Base-by-base conservation (phyloP, 2,797 vertebrate genomes). In the Geotrypetes seraphini region DNA sequence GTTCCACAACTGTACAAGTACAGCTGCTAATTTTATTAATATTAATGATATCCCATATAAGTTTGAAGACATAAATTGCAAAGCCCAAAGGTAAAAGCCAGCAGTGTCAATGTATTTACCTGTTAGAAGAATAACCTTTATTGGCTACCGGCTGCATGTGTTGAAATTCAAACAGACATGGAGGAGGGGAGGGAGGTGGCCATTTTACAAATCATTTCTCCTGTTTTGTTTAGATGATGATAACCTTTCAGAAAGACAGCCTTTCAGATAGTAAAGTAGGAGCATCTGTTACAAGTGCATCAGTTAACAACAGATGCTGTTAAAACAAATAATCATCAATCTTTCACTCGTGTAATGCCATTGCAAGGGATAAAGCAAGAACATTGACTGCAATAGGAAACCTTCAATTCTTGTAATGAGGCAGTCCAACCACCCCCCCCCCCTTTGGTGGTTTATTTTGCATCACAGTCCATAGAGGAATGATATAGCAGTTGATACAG, bases 301-400 rank as follows among this genome's bases (percentile, higher is more conserved):
- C 8, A 16, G 33, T 55, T 41, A 65, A 35, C 42, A 72, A 39
- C 65, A 79, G 71, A 61, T 75, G 69, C 40, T 74, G 19, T 37
- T 34, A 20, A 26, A 60, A 38, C 61, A 73, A 70, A 72, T 45
- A 66, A 39, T 50, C 28, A 70, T 75, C 53, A 55, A 49, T 73
- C 58, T 72, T 52, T 25, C 1, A 13, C 24, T 50, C 44, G 63
- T 50, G 36, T 61, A 57, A 36, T 33, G 25, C 38, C 36, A 61
- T 35, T 52, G 27, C 31, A 43, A 47, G 19, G 22, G 32, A 16
- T 52, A 61, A 41, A 47, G 46, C n/a, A n/a, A n/a, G n/a, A n/a
- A n/a, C n/a, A n/a, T n/a, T n/a, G n/a, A n/a, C n/a, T n/a, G n/a
- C n/a, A n/a, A n/a, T n/a, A n/a, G n/a, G n/a, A n/a, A n/a, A n/a